These are phyloP conservation scores for Dasyurus viverrinus DNA, from an alignment of 2,113 vertebrate genomes.

Conservation along the genomic window DNA sequence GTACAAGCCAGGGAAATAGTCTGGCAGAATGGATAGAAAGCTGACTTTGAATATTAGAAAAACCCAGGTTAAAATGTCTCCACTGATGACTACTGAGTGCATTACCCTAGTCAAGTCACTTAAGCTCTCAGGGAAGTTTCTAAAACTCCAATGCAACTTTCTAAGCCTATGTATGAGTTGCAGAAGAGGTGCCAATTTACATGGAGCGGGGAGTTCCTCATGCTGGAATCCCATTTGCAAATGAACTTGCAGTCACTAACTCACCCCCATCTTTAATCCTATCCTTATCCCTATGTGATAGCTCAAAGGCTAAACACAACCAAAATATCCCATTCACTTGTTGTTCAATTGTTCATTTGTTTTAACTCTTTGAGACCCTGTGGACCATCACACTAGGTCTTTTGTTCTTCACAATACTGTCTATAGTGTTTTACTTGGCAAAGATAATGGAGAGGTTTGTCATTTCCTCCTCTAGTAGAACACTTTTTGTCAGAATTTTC, in stretches of 20 bases:
- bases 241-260: not conserved
- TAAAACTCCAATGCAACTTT: not conserved
- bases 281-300: not conserved
- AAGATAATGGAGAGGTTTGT: too few relatives aligned
- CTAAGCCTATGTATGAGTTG: not conserved
- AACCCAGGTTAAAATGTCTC: not conserved
- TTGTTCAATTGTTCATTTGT: too few relatives aligned
- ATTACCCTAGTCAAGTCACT: not conserved
- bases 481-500: too few relatives aligned
- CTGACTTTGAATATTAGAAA: not conserved
- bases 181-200: not conserved
- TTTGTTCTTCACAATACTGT: too few relatives aligned
- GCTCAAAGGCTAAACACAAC: not conserved
- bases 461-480: too few relatives aligned
- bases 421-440: too few relatives aligned
- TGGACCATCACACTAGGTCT: too few relatives aligned
- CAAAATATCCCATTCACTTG: too few relatives aligned
- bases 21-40: not conserved
- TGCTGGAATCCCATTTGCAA: not conserved
- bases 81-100: not conserved
- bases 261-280: not conserved
- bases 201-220: not conserved
- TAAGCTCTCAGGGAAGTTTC: not conserved
- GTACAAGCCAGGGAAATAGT: not conserved
- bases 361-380: too few relatives aligned